Evolutionary conservation across 2,797 vertebrate species (phyloP), one percentile per base, ranked within the genome.

Genomic region (Sebastiscus tertius): DNA sequence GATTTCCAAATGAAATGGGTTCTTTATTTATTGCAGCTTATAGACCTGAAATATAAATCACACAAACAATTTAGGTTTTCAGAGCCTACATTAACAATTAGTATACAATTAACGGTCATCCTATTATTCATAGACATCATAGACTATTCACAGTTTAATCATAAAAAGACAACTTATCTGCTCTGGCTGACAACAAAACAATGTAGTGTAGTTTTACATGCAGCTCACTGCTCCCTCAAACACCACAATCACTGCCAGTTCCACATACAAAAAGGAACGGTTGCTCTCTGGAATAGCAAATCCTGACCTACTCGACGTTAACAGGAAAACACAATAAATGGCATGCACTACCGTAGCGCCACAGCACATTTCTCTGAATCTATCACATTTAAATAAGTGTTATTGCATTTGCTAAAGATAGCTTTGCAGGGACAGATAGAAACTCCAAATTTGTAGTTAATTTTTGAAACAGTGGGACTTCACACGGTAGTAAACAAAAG

Each of bases 141-240:
- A 59, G 63, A 56, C 16, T 56, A 42, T 71, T 82, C 29, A 55
- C n/a, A 60, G 74, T 49, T 71, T 80, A 82, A 87, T 88, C 64
- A 89, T 66, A 86, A 77, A 90, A 66, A 80, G 55, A 3, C 60
- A 79, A 9, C 80, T 83, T 73, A 76, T 74, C 68, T 86, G 65
- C 74, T 80, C 71, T 58, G 13, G 60, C 79, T 87, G 64, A 89
- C 78, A 88, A 77, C 74, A 86, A 84, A 85, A 87, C 79, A 88
- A 81, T 42, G 59, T 80, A 26, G 31, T 78, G 58, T 64, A 76
- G 83, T 87, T 91, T 82, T 64, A 77, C 56, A 89, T 92, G 79
- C 90, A 86, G 86, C 83, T 83, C 90, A 88, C 83, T 73, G 70
- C 79, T 88, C 81, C 69, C 55, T 79, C 56, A 86, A 89, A 90